Base-by-base conservation (phyloP, 2,113 vertebrate species). In the Tyto alba region DNA sequence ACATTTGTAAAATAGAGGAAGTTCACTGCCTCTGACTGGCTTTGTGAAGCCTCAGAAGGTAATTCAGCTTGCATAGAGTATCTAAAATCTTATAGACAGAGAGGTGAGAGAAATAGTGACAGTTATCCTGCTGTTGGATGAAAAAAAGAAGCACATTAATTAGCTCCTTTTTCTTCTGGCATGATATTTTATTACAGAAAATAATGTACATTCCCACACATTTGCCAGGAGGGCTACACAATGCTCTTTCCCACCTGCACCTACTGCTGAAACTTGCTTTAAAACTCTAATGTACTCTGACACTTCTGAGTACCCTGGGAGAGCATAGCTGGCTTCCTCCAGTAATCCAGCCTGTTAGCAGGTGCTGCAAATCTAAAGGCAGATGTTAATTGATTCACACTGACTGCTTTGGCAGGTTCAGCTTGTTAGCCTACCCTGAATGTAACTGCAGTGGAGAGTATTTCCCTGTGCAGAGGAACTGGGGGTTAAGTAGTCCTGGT, bases 351-450 rank as follows among this genome's bases (percentile, higher is more conserved):
- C 77, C 86, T 85, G 73, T 67, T 90, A 89, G 81, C 90, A 95
- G 95, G 93, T 94, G 85, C 79, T 95, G 75, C 72, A 94, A 83
- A 88, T 92, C 88, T 85, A 90, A 90, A 94, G 85, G 68, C 93
- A 96, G 93, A 85, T 95, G 88, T 81, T 96, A 95, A 95, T 87
- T 95, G 92, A 89, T 92, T 94, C 88, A 53, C 64, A 72, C 60
- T 84, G 93, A 90, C 0, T 5, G 25, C 76, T 90, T 92, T 92
- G 76, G 79, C 93, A 90, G 47, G 56, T 81, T 93, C 68, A 84
- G 83, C 88, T 96, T 3, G 3, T 93, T 95, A 95, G 76, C 45
- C 53, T 90, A 52, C 30, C 27, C 79, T 64, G 73, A 84, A n/a
- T 38, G 29, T 59, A 88, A 63, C 36, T 81, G 68, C 55, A 91